Evolutionary conservation across 2,797 vertebrate genomes (phyloP).

Genomic region (Lithobates sylvaticus): DNA sequence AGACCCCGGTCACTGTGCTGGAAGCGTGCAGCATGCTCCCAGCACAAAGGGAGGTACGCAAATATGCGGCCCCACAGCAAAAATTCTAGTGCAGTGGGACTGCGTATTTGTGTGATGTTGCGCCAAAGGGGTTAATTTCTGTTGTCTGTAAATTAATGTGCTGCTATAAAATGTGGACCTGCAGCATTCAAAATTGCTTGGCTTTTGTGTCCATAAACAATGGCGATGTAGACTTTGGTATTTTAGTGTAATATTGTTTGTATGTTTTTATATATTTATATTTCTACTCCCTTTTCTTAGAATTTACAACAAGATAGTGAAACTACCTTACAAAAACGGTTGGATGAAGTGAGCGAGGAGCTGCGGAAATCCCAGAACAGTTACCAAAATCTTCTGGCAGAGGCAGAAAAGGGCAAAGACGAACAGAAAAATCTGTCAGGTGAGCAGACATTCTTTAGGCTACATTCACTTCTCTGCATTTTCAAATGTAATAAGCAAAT

Average conservation of each 20-base stretch:
- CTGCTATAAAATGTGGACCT: no score
- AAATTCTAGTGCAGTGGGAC: no score
- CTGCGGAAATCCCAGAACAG: slow-evolving; percentile 83
- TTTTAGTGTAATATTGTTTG: background rate
- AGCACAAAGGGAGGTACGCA: no score
- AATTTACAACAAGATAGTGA: slow-evolving; percentile 82
- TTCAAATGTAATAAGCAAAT: no score
- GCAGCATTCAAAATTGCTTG: background rate
- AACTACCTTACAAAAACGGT: slow-evolving; percentile 82
- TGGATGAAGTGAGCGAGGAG: slow-evolving; percentile 90
- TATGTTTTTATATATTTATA: background rate
- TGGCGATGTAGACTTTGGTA: background rate
- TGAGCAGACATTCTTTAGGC: slow-evolving; percentile 67
- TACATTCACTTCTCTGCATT: no score
- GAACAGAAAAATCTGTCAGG: slow-evolving; percentile 82
- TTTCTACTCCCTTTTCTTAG: slow-evolving; percentile 68
- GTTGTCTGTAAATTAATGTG: no score
- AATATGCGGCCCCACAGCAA: no score
- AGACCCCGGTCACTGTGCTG: no score
- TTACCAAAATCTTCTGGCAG: slow-evolving; percentile 80
- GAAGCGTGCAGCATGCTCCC: no score
- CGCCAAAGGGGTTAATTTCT: no score
- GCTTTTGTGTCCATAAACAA: background rate
- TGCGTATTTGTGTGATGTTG: no score
- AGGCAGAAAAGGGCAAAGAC: slow-evolving; percentile 81